Evolutionary conservation across 2,113 vertebrate species (phyloP), one percentile per base, ranked within the genome.

Genomic region (Anhinga anhinga): DNA sequence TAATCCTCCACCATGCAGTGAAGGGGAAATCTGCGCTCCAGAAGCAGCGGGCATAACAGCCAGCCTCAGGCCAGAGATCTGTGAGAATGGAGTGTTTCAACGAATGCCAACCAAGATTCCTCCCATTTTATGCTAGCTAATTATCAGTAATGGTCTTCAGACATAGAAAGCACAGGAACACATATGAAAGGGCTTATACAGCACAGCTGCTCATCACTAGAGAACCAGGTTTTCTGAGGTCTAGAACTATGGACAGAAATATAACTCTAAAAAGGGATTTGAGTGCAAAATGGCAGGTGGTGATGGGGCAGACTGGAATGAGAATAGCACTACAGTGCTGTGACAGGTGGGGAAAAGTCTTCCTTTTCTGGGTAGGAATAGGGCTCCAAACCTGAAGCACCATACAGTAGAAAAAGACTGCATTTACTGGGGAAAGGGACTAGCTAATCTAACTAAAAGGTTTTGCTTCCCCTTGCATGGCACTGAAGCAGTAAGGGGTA

Each of bases 21-120:
- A 62, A 89, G 91, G 86, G 84, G 62, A 87, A 88, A 94, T 61
- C 74, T 73, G 62, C 4, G 5, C 74, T 95, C 66, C 53, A 91
- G 94, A 63, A 94, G 73, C 83, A 89, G 30, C 20, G 91, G 82
- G 44, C 65, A 36, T 36, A 86, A 87, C 61, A 95, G 80, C 13
- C 81, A 95, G 94, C 94, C 93, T 83, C 91, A 65, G 91, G 95
- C 88, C 86, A 93, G 62, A 93, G 84, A 88, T 88, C 86, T 91
- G 52, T 14, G 16, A 91, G 49, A 90, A 40, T 9, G 6, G 61
- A 44, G 38, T 23, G 53, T 72, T 97, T 79, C 61, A 58, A 82
- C 78, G 84, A 82, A 82, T 59, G 70, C 62, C 95, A 95, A 88
- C 53, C 73, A 69, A 89, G 94, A 95, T 87, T 87, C 83, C 65